Percentiles rank a stretch among this genome's conserved stretches.
phyloP scores from a whole-genome alignment of 2,888 invertebrate genomes.

The Crocallis elinguaria region DNA sequence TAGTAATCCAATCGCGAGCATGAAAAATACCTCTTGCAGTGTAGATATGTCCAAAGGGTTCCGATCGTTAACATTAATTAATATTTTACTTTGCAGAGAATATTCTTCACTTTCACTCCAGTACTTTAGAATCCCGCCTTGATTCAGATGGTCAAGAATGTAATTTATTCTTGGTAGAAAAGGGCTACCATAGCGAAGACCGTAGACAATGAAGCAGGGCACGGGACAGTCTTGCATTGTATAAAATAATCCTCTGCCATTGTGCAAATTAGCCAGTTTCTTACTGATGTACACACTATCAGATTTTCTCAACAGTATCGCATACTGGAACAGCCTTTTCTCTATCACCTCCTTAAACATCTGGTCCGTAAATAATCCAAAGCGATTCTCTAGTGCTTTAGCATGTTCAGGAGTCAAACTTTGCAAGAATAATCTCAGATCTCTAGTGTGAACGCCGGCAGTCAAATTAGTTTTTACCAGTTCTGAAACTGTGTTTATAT shows the following conservation, averaged over 20 bases:
- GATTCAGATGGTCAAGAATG: constrained; percentile 72
- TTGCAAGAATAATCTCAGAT: constrained; percentile 62
- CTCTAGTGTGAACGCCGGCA: constrained; percentile 67
- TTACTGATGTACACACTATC: constrained; percentile 63
- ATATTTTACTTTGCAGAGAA: constrained; percentile 43
- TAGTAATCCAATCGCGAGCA: constrained; percentile 58
- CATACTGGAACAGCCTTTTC: constrained; percentile 71
- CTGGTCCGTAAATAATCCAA: constrained; percentile 66
- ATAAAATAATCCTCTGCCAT: constrained; percentile 78
- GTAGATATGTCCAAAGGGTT: constrained; percentile 65
- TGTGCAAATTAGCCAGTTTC: constrained; percentile 56
- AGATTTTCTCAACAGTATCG: constrained; percentile 76
- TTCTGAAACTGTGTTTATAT: constrained; percentile 58
- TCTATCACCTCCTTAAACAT: constrained; percentile 66
- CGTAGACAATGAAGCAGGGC: constrained; percentile 83
- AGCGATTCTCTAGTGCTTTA: constrained; percentile 55
- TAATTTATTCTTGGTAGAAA: constrained; percentile 76
- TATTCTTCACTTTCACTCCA: constrained; percentile 67
- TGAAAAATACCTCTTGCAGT: constrained; percentile 76
- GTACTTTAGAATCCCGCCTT: constrained; percentile 79
- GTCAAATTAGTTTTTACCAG: constrained; percentile 61
- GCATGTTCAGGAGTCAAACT: constrained; percentile 52
- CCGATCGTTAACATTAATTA: constrained; percentile 45
- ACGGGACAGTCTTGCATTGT: constrained; percentile 80
- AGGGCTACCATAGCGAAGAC: constrained; percentile 84